phyloP scores from a whole-genome alignment of 2,113 vertebrate genomes.

The Sebastes schlegelii region DNA sequence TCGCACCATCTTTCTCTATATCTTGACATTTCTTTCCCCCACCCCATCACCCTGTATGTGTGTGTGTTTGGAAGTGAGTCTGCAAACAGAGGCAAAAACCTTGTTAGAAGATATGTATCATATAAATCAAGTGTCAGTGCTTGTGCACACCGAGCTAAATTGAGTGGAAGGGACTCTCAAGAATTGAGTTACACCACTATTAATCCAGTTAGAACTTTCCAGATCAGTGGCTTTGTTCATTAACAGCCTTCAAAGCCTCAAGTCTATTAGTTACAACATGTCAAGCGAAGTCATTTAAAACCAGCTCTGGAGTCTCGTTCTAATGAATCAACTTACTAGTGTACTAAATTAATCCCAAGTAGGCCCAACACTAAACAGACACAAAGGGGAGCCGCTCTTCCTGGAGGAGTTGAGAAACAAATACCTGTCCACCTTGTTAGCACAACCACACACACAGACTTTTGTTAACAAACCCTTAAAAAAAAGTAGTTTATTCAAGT shows the following conservation, averaged over 20 bases:
- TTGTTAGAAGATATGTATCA: slow-evolving; percentile 65
- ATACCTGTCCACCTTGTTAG: slow-evolving; percentile 1
- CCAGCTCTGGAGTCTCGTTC: slow-evolving; percentile 49
- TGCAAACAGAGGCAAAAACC: slow-evolving; percentile 52
- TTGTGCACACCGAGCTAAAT: slow-evolving; percentile 68
- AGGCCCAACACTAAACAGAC: slow-evolving; percentile 41
- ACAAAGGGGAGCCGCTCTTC: neutral
- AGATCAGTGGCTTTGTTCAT: slow-evolving; percentile 75
- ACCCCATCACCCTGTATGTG: neutral
- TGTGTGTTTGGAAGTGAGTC: slow-evolving; percentile 5
- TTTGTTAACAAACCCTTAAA: too few species aligned
- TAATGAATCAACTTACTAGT: slow-evolving; percentile 68
- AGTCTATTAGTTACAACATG: slow-evolving; percentile 71
- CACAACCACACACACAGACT: neutral
- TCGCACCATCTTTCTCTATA: slow-evolving; percentile 16
- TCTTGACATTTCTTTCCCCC: neutral
- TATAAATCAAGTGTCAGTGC: slow-evolving; percentile 66
- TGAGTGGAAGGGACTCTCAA: slow-evolving; percentile 63
- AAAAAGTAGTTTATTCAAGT: too few species aligned
- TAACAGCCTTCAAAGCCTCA: slow-evolving; percentile 70
- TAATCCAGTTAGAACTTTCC: slow-evolving; percentile 77
- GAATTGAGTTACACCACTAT: slow-evolving; percentile 71
- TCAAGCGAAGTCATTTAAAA: slow-evolving; percentile 76
- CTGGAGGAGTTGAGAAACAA: neutral
- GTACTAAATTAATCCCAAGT: slow-evolving; percentile 61